Conservation (phyloP, 2,888 invertebrate species). For the Chironomus tentans region DNA sequence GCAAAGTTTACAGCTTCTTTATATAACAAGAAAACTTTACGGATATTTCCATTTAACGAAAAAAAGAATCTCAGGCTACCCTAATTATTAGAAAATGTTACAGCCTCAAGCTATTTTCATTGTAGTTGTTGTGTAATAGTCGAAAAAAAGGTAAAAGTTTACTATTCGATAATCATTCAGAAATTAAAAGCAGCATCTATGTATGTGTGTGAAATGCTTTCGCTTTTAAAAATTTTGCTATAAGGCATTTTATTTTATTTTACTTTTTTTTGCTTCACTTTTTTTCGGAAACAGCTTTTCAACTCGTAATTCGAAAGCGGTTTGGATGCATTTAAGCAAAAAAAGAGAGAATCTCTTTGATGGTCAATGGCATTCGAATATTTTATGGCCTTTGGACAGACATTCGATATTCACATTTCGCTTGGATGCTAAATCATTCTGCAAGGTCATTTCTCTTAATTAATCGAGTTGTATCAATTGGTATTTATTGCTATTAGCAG, state of each 20-base stretch:
- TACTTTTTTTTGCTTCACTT: neutral
- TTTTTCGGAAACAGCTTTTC: neutral
- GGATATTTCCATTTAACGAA: no score
- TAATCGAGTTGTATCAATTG: neutral
- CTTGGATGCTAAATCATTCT: neutral
- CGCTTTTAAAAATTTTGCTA: slow-evolving; percentile 10
- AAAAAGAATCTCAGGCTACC: no score
- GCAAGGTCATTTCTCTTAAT: neutral
- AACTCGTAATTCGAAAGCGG: slow-evolving; percentile 6
- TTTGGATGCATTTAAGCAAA: neutral
- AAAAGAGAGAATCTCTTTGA: neutral
- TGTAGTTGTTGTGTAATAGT: no score
- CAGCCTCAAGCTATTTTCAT: no score
- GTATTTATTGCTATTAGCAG: no score
- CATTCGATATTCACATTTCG: neutral
- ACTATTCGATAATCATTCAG: neutral
- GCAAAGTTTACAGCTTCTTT: no score
- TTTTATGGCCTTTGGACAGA: neutral
- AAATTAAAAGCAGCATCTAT: neutral
- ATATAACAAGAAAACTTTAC: no score
- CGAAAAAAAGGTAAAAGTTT: no score
- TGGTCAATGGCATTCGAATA: neutral
- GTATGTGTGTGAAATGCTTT: slow-evolving; percentile 11
- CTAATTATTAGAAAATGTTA: no score
- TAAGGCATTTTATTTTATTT: neutral